Evolutionary conservation across 2,113 vertebrate species (phyloP).

Genomic region (Laticauda laticaudata): DNA sequence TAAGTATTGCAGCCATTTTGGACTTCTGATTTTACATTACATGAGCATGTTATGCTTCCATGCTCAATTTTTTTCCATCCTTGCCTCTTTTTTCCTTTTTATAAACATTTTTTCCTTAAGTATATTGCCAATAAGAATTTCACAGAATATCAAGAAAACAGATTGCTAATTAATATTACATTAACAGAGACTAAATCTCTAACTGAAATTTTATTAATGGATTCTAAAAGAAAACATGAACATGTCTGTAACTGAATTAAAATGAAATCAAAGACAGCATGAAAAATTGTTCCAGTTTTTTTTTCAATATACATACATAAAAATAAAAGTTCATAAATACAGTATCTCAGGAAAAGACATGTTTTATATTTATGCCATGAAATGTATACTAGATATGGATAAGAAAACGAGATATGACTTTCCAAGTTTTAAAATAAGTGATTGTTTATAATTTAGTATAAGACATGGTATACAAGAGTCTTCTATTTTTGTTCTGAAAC

Average conservation of each 20-base stretch:
- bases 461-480: background rate
- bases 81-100: background rate
- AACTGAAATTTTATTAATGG: background rate
- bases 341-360: background rate
- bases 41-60: background rate
- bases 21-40: background rate
- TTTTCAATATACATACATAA: background rate
- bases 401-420: background rate
- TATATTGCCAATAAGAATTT: slow-evolving; percentile 11
- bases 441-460: background rate
- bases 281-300: background rate
- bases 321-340: background rate
- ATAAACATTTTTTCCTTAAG: background rate
- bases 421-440: background rate
- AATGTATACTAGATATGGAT: background rate
- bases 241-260: background rate
- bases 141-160: slow-evolving; percentile 7
- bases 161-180: background rate
- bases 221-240: background rate
- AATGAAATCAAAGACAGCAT: background rate
- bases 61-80: background rate
- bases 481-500: background rate
- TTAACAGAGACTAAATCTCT: background rate
- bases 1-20: background rate
- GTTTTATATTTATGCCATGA: background rate